Percentiles rank a stretch among this genome's conserved stretches.
phyloP scores from a whole-genome alignment of 2,113 vertebrate genomes.

The Piliocolobus tephrosceles region DNA sequence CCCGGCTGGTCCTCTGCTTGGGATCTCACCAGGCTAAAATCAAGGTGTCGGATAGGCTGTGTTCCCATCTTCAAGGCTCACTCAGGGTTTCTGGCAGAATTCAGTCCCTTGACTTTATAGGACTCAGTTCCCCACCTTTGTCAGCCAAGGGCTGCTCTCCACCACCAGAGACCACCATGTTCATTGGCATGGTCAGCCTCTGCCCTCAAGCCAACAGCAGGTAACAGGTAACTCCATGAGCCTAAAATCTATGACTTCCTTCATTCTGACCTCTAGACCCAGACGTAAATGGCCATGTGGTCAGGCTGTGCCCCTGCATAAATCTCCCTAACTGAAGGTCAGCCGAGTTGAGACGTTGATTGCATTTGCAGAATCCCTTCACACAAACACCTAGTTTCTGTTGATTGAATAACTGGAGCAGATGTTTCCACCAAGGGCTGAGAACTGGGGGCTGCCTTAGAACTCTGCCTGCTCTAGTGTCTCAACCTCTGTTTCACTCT shows the following conservation, averaged over 20 bases:
- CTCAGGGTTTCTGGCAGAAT: not conserved
- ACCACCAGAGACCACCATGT: not conserved
- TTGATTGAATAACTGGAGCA: fast-evolving
- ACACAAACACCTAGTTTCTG: fast-evolving
- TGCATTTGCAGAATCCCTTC: not conserved
- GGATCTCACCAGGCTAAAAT: no score
- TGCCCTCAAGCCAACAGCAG: not conserved
- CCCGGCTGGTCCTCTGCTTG: no score
- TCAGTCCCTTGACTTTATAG: not conserved
- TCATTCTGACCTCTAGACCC: not conserved
- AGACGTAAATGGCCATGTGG: not conserved
- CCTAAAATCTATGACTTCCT: not conserved
- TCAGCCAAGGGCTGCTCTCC: not conserved
- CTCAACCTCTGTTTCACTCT: not conserved
- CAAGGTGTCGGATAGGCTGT: not conserved
- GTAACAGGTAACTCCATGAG: not conserved
- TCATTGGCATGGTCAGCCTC: not conserved
- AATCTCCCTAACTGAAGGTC: not conserved
- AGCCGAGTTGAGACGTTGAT: no score
- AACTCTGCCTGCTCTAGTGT: not conserved
- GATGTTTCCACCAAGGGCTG: fast-evolving
- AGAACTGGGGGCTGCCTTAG: not conserved
- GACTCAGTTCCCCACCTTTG: not conserved
- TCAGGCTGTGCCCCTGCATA: not conserved
- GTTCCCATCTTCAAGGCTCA: no score